Evolutionary conservation across 2,797 vertebrate genomes (phyloP), one percentile per base, ranked within the genome.

Genomic region (Salmo trutta): DNA sequence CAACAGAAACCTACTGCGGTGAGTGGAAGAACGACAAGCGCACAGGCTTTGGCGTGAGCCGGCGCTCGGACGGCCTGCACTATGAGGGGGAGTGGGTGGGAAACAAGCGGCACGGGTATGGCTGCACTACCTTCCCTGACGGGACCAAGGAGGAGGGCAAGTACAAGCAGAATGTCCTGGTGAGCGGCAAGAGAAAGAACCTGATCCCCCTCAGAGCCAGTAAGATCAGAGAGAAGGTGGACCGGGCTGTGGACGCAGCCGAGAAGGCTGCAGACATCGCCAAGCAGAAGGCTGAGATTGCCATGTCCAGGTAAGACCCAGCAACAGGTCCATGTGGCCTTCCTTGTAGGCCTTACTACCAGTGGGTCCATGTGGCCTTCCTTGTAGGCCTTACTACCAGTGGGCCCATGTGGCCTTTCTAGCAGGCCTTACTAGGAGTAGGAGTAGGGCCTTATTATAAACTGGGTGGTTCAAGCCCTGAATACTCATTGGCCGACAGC

Each of bases 11-110:
- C 84, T 99, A 99, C 24, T 89, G 96, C 0, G 98, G 98, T 0
- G 98, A 99, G 92, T 99, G 98, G 98, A 98, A 96, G 93, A 97
- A 96, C 0, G 98, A 99, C 94, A 99, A 98, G 91, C 91, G 98
- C 7, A 95, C 97, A 0, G 98, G 98, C 16, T 98, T 95, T 0
- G 98, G 98, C 0, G 91, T 97, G 78, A 99, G 97, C 83, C 95
- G 96, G 54, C 96, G 98, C 81, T 99, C 98, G 0, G 98, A 99
- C 0, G 98, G 97, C 70, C 95, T 99, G 69, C 95, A 95, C 88
- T 99, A 99, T 4, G 97, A 98, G 89, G 98, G 98, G 0, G 98
- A 99, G 80, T 99, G 98, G 98, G 95, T 97, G 47, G 93, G 95
- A 91, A 99, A 99, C 94, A 96, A 97, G 80, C 94, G 98, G 5